Percentiles rank a stretch among this genome's conserved stretches.
phyloP scores from a whole-genome alignment of 2,113 vertebrate species.

The Clarias batrachus region DNA sequence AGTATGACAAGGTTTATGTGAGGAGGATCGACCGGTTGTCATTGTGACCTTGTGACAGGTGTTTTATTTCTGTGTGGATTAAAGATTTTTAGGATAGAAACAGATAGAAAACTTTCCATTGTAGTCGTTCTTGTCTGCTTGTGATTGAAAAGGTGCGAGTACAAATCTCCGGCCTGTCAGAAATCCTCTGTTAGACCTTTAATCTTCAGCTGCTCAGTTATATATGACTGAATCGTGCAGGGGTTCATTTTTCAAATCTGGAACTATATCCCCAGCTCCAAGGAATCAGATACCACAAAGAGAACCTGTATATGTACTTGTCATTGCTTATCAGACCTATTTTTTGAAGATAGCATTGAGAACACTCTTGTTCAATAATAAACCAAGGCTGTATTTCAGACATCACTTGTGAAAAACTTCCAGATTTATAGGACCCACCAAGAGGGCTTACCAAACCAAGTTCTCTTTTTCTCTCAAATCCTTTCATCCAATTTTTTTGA shows the following conservation, averaged over 20 bases:
- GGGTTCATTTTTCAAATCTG: neutral
- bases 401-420: neutral
- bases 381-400: neutral
- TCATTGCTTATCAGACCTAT: neutral
- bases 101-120: neutral
- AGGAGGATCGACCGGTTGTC: neutral
- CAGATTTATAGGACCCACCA: conserved; percentile 21
- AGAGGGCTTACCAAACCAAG: conserved; percentile 1
- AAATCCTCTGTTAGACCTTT: conserved; percentile 10
- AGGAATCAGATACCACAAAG: neutral
- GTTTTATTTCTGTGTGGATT: neutral
- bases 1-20: neutral
- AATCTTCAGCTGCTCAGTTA: conserved; percentile 14
- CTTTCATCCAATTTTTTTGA: conserved; percentile 37
- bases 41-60: neutral
- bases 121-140: neutral
- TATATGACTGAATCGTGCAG: neutral
- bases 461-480: conserved; percentile 37
- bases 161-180: neutral
- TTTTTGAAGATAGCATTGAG: neutral
- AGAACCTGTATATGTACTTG: neutral
- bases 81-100: neutral
- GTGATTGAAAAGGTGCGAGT: neutral
- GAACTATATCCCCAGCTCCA: neutral
- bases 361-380: conserved; percentile 11